Evolutionary conservation across 2,797 vertebrate species (phyloP), one percentile per base, ranked within the genome.

Genomic region (Acestrorhynchus altus): DNA sequence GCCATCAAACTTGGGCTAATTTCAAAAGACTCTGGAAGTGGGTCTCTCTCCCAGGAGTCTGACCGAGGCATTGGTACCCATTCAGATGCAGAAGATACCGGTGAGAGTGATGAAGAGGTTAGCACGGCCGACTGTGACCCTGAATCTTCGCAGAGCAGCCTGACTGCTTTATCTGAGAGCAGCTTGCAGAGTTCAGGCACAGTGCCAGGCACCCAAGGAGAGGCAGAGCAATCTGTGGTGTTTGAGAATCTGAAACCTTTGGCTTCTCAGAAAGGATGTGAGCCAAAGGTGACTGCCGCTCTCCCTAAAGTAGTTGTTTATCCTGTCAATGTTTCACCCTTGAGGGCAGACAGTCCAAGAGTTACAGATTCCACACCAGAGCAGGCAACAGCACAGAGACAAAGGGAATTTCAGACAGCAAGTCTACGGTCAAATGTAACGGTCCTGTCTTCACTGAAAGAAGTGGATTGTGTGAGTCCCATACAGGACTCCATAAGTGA

Each of bases 221-320:
- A 96, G 1, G 65, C 39, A 8, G 92, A 93, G 22, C 72, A 85
- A 11, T 79, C 81, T 0, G 11, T 81, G 74, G 54, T 74, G 67
- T 86, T 89, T 47, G 78, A 93, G 69, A 84, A 85, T 24, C 74
- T 89, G 49, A 96, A 95, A 86, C 84, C 91, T 79, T 88, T 87
- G 0, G 63, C 84, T 0, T 88, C 84, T 70, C 94, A 95, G 66
- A 91, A 85, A 80, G 77, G 86, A 51, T 88, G 90, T 16, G 96
- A 98, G 76, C 89, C 94, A 68, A 95, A 95, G 91, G 90, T 90
- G 59, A 87, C 89, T 49, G 92, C 94, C 40, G 91, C 94, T 71
- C 94, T 98, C 83, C 98, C 97, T 47, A 98, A 98, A 90, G 96
- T 99, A 9, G 95, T 99, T 12, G 96, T 99, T 57, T 96, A 98